phyloP scores from a whole-genome alignment of 2,113 vertebrate species.

The Danionella cerebrum region DNA sequence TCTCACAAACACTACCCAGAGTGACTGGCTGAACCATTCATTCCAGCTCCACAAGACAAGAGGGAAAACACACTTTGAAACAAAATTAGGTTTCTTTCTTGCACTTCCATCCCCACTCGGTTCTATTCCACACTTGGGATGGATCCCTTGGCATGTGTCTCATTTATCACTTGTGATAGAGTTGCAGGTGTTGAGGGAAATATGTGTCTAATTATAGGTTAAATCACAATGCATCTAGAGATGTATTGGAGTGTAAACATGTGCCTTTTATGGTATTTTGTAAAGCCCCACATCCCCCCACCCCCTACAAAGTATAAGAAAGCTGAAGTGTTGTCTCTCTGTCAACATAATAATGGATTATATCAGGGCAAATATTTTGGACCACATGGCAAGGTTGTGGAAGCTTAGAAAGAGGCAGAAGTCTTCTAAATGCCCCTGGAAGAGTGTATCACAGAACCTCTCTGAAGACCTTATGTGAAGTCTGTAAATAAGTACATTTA shows the following conservation, averaged over 20 bases:
- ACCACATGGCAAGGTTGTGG: no score
- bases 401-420: no score
- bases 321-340: slow-evolving; percentile 60
- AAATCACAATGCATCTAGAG: slow-evolving; percentile 59
- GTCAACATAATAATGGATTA: slow-evolving; percentile 68
- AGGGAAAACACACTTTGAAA: slow-evolving; percentile 4
- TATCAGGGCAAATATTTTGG: slow-evolving; percentile 57
- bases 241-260: slow-evolving; percentile 58
- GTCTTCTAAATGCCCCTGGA: background rate
- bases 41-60: slow-evolving; percentile 18
- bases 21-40: slow-evolving; percentile 32
- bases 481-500: no score
- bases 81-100: slow-evolving; percentile 7
- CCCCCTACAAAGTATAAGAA: slow-evolving; percentile 51
- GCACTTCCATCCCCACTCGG: background rate
- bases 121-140: slow-evolving; percentile 14
- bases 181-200: slow-evolving; percentile 42
- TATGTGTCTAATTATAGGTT: slow-evolving; percentile 51
- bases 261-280: slow-evolving; percentile 47
- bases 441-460: no score
- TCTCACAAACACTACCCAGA: slow-evolving; percentile 31
- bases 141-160: slow-evolving; percentile 19
- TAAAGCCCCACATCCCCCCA: no score
- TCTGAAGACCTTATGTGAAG: no score
- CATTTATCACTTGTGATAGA: slow-evolving; percentile 46